Evolutionary conservation across 1,140 invertebrate species (phyloP).

Genomic region (Drosophila gunungcola): DNA sequence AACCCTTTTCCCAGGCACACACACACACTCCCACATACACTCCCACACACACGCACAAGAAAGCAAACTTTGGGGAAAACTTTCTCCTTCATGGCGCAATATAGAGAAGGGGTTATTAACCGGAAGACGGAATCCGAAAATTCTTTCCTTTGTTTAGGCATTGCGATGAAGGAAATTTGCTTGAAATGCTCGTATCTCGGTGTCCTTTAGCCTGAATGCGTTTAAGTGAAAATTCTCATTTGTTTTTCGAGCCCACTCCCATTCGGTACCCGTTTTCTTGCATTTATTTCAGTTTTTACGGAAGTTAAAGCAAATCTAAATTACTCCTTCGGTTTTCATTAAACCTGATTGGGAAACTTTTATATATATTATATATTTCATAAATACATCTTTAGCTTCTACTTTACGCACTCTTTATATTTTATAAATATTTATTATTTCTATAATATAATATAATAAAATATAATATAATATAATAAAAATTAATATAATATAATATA

Average conservation of each 20-base stretch:
- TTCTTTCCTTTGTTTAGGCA: slow-evolving; percentile 33
- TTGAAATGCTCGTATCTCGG: slow-evolving; percentile 16
- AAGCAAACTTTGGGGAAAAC: slow-evolving; percentile 57
- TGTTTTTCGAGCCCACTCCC: background rate
- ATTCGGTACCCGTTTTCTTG: too few species aligned
- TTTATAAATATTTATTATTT: too few species aligned
- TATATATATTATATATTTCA: too few species aligned
- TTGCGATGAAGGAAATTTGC: slow-evolving; percentile 19
- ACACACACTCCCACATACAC: background rate
- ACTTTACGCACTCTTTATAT: too few species aligned
- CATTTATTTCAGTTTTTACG: too few species aligned
- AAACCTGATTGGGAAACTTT: too few species aligned
- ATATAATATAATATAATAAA: too few species aligned
- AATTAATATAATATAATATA: too few species aligned
- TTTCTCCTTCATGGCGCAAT: slow-evolving; percentile 25
- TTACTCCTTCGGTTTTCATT: too few species aligned
- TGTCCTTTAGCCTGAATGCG: slow-evolving; percentile 32
- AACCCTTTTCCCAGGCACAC: slow-evolving; percentile 20
- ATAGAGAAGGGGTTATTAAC: slow-evolving; percentile 42
- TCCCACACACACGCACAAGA: slow-evolving; percentile 14
- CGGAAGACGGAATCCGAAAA: slow-evolving; percentile 25
- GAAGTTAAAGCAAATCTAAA: too few species aligned
- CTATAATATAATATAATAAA: too few species aligned
- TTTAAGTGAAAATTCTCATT: slow-evolving; percentile 32
- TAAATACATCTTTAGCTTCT: too few species aligned